Evolutionary conservation across 2,888 invertebrate species (phyloP), one percentile per base, ranked within the genome.

Genomic region (Notodonta ziczac): DNA sequence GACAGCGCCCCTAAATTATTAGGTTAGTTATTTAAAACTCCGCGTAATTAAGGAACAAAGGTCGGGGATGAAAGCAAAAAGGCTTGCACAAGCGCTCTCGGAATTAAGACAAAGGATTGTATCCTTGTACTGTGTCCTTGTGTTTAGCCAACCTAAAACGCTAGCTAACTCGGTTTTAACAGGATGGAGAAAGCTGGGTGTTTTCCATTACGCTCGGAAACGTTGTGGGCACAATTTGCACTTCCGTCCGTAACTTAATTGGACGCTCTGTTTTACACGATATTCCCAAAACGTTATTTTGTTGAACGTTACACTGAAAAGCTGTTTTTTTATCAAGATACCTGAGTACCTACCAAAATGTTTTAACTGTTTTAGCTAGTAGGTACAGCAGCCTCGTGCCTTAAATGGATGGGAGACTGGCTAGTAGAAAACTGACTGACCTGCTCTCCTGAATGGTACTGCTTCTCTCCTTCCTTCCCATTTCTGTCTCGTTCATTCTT

Each of bases 31-130:
- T 51, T 56, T 60, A 59, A 56, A 51, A 59, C 59, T 46, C 54
- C 40, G 10, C 8, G 39, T 59, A 59, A 59, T 59, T 40, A 40
- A 56, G 40, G 52, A 56, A 60, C 51, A 60, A 59, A 56, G 60
- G 56, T 55, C 14, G 55, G 53, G 39, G 39, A 50, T 50, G 16
- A 52, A 32, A 52, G 52, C 52, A 24, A 52, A 52, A 52, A 52
- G 32, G 52, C 32, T 24, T 52, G 32, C 24, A 24, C n/a, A 51
- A 51, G 10, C 40, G 10, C 13, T 10, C 24, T 56, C 10, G 46
- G 12, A 13, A 39, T 24, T 56, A 52, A 52, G 32, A 52, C 24
- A 52, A 52, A 32, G 32, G 52, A 13, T 12, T 52, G 32, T 52
- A 10, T 32, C 10, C 50, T 50, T 8, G 8, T 14, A 8, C 5